These are phyloP conservation scores for Patiria pectinifera DNA, from an alignment of 53 echinoderm and acorn worm species.

Conservation along the genomic window DNA sequence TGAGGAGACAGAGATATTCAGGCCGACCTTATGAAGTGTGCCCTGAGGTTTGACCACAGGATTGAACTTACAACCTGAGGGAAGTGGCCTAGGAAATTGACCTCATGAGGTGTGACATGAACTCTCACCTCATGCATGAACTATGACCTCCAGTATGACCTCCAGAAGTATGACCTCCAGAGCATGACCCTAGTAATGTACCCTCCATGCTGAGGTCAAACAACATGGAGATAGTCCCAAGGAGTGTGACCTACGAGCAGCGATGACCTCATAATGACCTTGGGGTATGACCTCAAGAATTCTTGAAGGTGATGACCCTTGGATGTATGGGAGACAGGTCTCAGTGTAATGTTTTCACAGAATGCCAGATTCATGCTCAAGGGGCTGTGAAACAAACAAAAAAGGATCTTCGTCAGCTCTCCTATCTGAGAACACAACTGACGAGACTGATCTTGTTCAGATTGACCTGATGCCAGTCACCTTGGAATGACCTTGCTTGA, in stretches of 20 bases:
- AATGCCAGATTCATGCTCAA: neutral
- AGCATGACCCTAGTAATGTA: neutral
- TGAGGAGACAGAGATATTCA: neutral
- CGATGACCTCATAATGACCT: neutral
- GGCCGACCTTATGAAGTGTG: neutral
- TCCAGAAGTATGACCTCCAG: neutral
- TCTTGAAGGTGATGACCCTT: neutral
- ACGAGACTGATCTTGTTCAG: neutral
- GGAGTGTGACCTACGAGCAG: neutral
- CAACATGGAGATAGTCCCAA: neutral
- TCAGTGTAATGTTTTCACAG: neutral
- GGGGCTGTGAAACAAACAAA: neutral
- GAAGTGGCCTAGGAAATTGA: neutral
- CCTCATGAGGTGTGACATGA: neutral
- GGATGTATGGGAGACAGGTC: neutral
- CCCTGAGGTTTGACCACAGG: neutral
- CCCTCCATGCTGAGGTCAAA: neutral
- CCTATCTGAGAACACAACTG: no score
- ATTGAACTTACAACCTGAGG: neutral
- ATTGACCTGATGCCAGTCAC: constrained; percentile 5
- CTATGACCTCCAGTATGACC: neutral
- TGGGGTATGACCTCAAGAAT: neutral
- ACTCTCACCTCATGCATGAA: neutral
- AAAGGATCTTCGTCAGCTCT: neutral
- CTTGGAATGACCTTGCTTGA: neutral